Base-by-base conservation (phyloP, 1,140 invertebrate species). In the Wasmannia auropunctata region DNA sequence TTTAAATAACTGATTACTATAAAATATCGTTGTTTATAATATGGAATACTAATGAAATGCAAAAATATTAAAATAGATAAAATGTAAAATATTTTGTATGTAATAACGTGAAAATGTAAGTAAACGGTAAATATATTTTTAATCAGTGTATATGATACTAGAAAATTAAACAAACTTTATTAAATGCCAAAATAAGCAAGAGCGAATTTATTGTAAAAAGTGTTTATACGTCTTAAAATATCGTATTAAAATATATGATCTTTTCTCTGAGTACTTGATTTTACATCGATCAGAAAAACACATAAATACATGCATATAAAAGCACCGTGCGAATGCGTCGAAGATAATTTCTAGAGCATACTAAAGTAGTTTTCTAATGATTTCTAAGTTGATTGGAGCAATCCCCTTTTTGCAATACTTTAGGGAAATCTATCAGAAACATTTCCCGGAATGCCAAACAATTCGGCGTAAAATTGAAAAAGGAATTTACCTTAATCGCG, bases 261-360 rank as follows among this genome's bases (percentile, higher is more conserved):
- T 75, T 75, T 56, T 37, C 1, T 0, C 3, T 8, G 7, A 51
- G 8, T 75, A 46, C 43, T 16, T 25, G 14, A 74, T 56, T 74
- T 74, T 56, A 14, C n/a, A 54, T 74, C 49, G 31, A 34, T 54
- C 14, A 54, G 31, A 56, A 19, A 7, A 56, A 37, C n/a, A 74
- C 31, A 37, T 54, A 28, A 74, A 16, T 56, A 28, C 46, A 22
- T 19, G 3, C 31, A 8, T 34, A 51, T 31, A 74, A 11, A 51
- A 51, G 28, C 14, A 56, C 6, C 3, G 34, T 14, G 31, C 14
- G 8, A 75, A 56, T 60, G 25, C 8, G 10, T 75, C 22, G 7
- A 60, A 60, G 34, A 28, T 76, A 76, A 76, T 43, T 75, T 62
- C 6, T 28, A 62, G 16, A 76, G 3, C 16, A 16, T n/a, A 40